Evolutionary conservation across 2,797 vertebrate genomes (phyloP).

Genomic region (Trematomus bernacchii): DNA sequence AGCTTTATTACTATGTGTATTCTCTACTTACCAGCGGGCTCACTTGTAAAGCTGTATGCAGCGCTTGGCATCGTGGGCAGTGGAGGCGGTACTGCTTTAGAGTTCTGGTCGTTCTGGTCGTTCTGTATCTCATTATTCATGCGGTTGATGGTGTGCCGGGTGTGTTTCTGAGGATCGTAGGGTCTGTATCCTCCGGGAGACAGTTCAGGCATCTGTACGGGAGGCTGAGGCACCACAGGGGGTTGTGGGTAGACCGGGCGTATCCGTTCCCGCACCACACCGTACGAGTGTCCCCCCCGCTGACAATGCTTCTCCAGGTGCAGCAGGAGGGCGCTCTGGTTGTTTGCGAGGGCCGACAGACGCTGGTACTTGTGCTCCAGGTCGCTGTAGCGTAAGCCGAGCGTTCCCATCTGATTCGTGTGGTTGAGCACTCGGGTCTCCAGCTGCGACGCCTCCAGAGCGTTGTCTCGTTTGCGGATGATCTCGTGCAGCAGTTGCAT

Average conservation of each 20-base stretch:
- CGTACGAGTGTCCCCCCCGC: slow-evolving; percentile 15
- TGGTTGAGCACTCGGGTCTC: slow-evolving; percentile 95
- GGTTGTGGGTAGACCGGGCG: slow-evolving; percentile 60
- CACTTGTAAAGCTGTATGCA: slow-evolving; percentile 89
- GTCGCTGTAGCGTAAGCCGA: slow-evolving; percentile 91
- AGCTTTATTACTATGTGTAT: too few relatives aligned
- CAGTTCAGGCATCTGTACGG: slow-evolving; percentile 65
- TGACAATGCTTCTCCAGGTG: slow-evolving; percentile 93
- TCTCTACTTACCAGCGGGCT: slow-evolving; percentile 90
- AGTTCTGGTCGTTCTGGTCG: slow-evolving; percentile 93
- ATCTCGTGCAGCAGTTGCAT: slow-evolving; percentile 97
- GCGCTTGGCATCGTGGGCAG: slow-evolving; percentile 90
- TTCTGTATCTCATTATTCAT: slow-evolving; percentile 95
- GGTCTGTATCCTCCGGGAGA: slow-evolving; percentile 82
- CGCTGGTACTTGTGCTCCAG: slow-evolving; percentile 95
- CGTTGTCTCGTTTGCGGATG: slow-evolving; percentile 93
- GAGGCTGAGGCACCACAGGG: slow-evolving; percentile 55
- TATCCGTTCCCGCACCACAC: slow-evolving; percentile 53
- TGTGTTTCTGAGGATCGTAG: slow-evolving; percentile 84
- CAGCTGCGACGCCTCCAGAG: slow-evolving; percentile 93
- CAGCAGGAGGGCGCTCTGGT: slow-evolving; percentile 79
- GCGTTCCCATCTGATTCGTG: slow-evolving; percentile 92
- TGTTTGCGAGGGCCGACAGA: slow-evolving; percentile 82
- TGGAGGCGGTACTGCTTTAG: slow-evolving; percentile 81
- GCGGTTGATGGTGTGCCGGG: slow-evolving; percentile 87